Conservation (phyloP, 1,140 invertebrate species). For the Drosophila eugracilis region DNA sequence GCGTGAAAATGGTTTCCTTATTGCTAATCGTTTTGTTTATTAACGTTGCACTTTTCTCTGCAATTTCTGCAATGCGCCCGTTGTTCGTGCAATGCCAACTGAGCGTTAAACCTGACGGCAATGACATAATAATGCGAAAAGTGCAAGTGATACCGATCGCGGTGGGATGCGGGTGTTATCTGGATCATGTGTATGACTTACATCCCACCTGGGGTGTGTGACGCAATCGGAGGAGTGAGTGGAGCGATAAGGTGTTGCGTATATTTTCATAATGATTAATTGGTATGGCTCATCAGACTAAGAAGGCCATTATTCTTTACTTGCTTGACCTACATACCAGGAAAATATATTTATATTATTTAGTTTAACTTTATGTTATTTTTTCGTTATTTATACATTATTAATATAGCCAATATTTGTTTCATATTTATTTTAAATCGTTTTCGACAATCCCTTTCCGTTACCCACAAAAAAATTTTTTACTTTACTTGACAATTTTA, state of each 20-base stretch:
- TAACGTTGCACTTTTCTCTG: slow-evolving; percentile 46
- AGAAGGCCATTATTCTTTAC: neutral
- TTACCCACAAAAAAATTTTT: neutral
- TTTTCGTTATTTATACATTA: too few relatives aligned
- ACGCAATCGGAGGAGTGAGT: slow-evolving; percentile 11
- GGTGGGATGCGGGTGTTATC: slow-evolving; percentile 12
- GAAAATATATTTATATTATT: too few relatives aligned
- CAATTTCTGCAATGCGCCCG: slow-evolving; percentile 45
- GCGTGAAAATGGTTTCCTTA: slow-evolving; percentile 74
- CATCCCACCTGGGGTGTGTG: neutral
- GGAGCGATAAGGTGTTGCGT: slow-evolving; percentile 10
- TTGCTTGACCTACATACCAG: neutral
- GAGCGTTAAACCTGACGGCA: slow-evolving; percentile 62
- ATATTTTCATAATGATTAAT: slow-evolving; percentile 15
- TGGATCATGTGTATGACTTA: slow-evolving; percentile 15
- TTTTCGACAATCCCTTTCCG: too few relatives aligned
- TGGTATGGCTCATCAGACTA: neutral
- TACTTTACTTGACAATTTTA: neutral
- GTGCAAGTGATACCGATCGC: slow-evolving; percentile 44
- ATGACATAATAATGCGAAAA: slow-evolving; percentile 63
- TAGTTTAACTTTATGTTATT: too few relatives aligned
- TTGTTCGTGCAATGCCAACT: slow-evolving; percentile 32
- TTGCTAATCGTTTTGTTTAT: slow-evolving; percentile 63
- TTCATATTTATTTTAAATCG: neutral
- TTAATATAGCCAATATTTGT: too few relatives aligned